These are phyloP conservation scores for Anomalospiza imberbis DNA, from an alignment of 2,797 vertebrate genomes.

Conservation along the genomic window DNA sequence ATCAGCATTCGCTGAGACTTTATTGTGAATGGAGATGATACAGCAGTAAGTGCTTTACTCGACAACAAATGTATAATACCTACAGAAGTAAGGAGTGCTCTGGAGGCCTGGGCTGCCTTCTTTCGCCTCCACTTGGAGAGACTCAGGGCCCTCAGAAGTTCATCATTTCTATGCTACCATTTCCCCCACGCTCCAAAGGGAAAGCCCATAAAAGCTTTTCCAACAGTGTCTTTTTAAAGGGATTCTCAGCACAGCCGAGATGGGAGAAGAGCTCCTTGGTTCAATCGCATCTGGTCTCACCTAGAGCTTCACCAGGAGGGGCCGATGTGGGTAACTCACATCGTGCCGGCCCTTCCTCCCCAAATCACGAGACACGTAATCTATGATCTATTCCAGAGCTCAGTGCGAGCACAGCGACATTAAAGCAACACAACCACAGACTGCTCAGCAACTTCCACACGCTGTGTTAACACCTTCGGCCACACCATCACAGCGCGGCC, in stretches of 20 bases:
- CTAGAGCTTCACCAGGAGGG: background rate
- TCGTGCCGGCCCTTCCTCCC: background rate
- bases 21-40: too few species aligned
- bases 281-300: background rate
- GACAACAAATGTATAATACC: background rate
- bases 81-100: background rate
- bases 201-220: background rate
- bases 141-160: background rate
- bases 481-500: rapidly evolving
- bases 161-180: background rate
- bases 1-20: rapidly evolving
- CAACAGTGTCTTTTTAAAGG: background rate
- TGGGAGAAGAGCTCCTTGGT: background rate
- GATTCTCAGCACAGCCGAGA: background rate
- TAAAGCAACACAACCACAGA: rapidly evolving
- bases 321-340: too few species aligned
- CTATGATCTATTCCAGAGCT: background rate
- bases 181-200: background rate
- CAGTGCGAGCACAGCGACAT: rapidly evolving
- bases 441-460: rapidly evolving
- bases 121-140: background rate
- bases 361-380: rapidly evolving
- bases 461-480: rapidly evolving
- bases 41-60: background rate
- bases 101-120: background rate